Evolutionary conservation across 2,113 vertebrate genomes (phyloP).

Genomic region (Raja brachyura): DNA sequence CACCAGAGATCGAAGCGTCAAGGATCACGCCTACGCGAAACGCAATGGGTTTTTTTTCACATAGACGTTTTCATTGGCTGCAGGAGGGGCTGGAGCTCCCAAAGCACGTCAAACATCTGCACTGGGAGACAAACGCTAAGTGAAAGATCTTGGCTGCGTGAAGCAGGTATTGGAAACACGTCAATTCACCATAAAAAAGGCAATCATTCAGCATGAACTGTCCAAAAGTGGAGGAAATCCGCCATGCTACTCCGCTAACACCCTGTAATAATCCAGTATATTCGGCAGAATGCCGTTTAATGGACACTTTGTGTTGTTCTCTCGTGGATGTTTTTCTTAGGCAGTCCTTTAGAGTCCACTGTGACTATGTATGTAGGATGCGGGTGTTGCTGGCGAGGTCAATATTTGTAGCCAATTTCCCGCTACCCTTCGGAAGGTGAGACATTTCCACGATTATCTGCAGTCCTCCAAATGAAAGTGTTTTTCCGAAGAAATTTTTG

Average conservation of each 20-base stretch:
- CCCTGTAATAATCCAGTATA: background rate
- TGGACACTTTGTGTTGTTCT: background rate
- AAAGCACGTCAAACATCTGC: background rate
- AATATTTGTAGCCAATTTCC: too few species aligned
- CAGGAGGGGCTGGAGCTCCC: background rate
- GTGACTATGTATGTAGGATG: too few species aligned
- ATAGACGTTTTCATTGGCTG: constrained; percentile 52
- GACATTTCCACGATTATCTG: too few species aligned
- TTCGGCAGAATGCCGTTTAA: background rate
- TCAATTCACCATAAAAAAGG: background rate
- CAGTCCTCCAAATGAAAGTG: too few species aligned
- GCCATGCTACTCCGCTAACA: background rate
- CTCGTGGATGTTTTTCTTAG: too few species aligned
- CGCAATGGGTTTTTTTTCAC: constrained; percentile 39
- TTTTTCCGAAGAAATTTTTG: too few species aligned
- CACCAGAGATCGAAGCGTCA: constrained; percentile 50
- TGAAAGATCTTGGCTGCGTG: background rate
- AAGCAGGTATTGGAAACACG: background rate
- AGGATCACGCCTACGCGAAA: constrained; percentile 53
- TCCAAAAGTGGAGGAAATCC: background rate
- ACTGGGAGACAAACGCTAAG: background rate
- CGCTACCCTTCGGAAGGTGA: too few species aligned
- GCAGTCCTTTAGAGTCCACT: too few species aligned
- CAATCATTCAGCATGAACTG: background rate
- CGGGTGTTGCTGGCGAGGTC: too few species aligned